Evolutionary conservation across 2,113 vertebrate genomes (phyloP).

Genomic region (Paracanthobrama guichenoti): DNA sequence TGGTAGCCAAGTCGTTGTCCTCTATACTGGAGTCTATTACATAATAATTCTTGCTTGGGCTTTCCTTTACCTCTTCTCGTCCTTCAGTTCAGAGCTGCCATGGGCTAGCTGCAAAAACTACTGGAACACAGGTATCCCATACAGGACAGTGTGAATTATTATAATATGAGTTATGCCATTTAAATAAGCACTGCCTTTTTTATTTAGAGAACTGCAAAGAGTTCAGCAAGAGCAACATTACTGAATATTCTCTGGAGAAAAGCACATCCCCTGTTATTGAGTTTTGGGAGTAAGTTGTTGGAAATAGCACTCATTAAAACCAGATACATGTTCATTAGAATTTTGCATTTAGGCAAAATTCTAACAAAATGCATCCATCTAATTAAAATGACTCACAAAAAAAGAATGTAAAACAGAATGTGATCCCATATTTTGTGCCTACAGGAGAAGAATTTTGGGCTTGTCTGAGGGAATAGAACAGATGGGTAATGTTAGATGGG

Average conservation of each 20-base stretch:
- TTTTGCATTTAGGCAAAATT: not conserved
- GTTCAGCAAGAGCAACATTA: slow-evolving; percentile 65
- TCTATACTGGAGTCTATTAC: slow-evolving; percentile 80
- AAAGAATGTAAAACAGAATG: not conserved
- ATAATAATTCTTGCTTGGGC: slow-evolving; percentile 95
- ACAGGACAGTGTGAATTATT: not conserved
- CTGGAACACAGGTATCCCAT: slow-evolving; percentile 88
- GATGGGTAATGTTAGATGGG: slow-evolving; percentile 81
- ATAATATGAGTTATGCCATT: not conserved
- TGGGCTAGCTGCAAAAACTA: slow-evolving; percentile 88
- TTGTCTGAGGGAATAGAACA: slow-evolving; percentile 86
- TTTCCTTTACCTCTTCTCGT: slow-evolving; percentile 92
- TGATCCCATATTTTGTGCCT: slow-evolving; percentile 15
- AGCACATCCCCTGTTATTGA: slow-evolving; percentile 85
- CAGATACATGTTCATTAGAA: not conserved
- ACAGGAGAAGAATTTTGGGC: slow-evolving; percentile 85
- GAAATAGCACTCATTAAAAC: not conserved
- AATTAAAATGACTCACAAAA: not conserved
- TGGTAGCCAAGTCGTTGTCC: slow-evolving; percentile 73
- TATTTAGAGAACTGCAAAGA: slow-evolving; percentile 76
- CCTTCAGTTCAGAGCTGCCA: slow-evolving; percentile 84
- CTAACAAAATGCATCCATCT: not conserved
- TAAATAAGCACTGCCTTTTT: not conserved
- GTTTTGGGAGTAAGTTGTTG: slow-evolving; percentile 93
- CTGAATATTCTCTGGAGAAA: slow-evolving; percentile 64